Base-by-base conservation (phyloP, 2,797 vertebrate species). In the Spea hammondii region DNA sequence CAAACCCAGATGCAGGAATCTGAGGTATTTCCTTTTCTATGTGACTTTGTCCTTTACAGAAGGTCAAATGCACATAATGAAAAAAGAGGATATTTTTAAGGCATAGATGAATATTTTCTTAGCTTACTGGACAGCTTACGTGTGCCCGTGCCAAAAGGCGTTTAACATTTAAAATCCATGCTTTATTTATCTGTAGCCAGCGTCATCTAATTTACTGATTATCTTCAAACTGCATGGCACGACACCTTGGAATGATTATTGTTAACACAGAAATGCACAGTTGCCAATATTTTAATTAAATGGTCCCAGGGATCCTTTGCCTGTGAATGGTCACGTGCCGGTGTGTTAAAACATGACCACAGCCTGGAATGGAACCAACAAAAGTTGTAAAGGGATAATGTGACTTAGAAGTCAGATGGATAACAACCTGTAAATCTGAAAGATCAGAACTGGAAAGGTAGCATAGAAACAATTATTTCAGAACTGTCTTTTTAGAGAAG, bases 21-120 rank as follows among this genome's bases (percentile, higher is more conserved):
- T 89, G 76, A 92, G 90, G 92, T 89, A 95, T 94, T 95, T 95
- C 94, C 93, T 94, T 87, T 82, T 6, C 84, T 86, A 88, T 90
- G 89, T 71, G 86, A 88, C 87, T 87, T 85, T 88, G 91, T 90
- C 90, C 89, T 90, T 84, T 89, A 85, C 70, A 83, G 74, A 86
- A 88, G 89, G 91, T 91, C 89, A 92, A 86, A 89, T 85, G 84
- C 85, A 86, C 78, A 90, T 85, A 72, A 75, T 66, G 32, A 77
- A 76, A 74, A 79, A 72, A 53, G 11, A 14, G 74, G 69, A 79
- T 84, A 83, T 85, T 88, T 85, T 81, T 86, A 87, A 88, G 76
- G 54, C 32, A 46, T 14, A 55, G 64, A 32, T 74, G 57, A 79
- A 44, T 83, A 80, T 84, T 89, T 89, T 83, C 77, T 83, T 87